phyloP scores from a whole-genome alignment of 2,113 vertebrate genomes.

The Tiliqua scincoides region DNA sequence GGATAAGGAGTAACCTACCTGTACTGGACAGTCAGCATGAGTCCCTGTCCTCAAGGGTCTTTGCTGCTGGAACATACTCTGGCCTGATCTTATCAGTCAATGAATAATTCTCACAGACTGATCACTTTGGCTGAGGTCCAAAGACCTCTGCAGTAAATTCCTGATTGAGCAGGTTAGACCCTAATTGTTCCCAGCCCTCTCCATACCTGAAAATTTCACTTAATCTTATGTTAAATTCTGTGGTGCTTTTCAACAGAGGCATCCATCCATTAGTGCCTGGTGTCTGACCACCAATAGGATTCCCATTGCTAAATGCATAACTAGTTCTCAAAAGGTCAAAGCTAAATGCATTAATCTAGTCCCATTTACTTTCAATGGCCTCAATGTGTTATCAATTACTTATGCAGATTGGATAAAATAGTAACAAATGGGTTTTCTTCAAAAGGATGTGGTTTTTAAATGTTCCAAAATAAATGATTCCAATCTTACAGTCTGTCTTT shows the following conservation, averaged over 20 bases:
- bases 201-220: background rate
- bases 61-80: background rate
- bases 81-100: background rate
- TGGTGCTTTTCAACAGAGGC: background rate
- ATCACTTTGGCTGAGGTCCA: background rate
- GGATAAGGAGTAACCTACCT: too few relatives aligned
- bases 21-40: background rate
- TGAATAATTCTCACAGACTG: background rate
- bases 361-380: background rate
- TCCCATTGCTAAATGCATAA: background rate
- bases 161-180: background rate
- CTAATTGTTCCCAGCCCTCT: constrained; percentile 12
- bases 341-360: background rate
- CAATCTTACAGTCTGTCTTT: constrained; percentile 53
- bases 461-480: constrained; percentile 55
- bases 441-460: constrained; percentile 47
- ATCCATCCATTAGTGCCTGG: constrained; percentile 8
- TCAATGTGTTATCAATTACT: constrained; percentile 46
- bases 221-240: constrained; percentile 9
- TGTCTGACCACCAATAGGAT: background rate
- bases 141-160: background rate
- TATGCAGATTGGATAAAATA: constrained; percentile 42
- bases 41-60: background rate
- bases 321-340: constrained; percentile 38
- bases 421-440: constrained; percentile 30